Evolutionary conservation across 2,888 invertebrate genomes (phyloP), one percentile per base, ranked within the genome.

Genomic region (Myathropa florea): DNA sequence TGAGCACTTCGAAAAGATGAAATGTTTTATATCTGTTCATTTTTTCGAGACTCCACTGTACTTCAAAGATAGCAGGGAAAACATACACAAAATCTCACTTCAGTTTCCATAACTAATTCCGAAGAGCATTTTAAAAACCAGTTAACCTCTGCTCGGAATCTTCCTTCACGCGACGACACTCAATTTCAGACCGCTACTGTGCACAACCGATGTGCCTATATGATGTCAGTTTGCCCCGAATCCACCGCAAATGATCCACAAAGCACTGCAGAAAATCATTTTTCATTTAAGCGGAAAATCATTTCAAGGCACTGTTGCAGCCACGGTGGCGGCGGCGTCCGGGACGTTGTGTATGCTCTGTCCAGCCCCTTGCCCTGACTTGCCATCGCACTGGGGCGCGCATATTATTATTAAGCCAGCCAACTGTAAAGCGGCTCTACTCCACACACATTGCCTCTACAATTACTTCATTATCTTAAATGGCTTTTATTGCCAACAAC

Each of bases 381-480:
- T n/a, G 7, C 18, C 53, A 3, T 14, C 3, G 57, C 12, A 57
- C 14, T 57, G 57, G 57, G 55, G 68, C 21, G 77, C 65, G 86
- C 78, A 86, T 86, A 79, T 85, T 83, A 78, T 86, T 83, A 86
- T 83, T 86, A 57, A 71, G 83, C 61, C 71, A 82, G 67, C 76
- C 76, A 80, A 80, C 70, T 76, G 75, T 76, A 60, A 79, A 71
- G 84, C 71, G 72, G 64, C 77, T 78, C 55, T 33, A 7, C 57
- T 57, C 61, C 71, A 53, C 63, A 36, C 33, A 30, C 67, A n/a
- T 39, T 53, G 70, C 65, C 86, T 86, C 75, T 75, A 83, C 86
- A 86, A 86, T 86, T 83, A 86, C 83, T 86, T 86, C 82, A 85
- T 85, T 85, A 85, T 85, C 85, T 85, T 85, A 85, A 85, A 85